Evolutionary conservation across 2,888 invertebrate genomes (phyloP), one percentile per base, ranked within the genome.

Genomic region (Drosophila hamatofila): DNA sequence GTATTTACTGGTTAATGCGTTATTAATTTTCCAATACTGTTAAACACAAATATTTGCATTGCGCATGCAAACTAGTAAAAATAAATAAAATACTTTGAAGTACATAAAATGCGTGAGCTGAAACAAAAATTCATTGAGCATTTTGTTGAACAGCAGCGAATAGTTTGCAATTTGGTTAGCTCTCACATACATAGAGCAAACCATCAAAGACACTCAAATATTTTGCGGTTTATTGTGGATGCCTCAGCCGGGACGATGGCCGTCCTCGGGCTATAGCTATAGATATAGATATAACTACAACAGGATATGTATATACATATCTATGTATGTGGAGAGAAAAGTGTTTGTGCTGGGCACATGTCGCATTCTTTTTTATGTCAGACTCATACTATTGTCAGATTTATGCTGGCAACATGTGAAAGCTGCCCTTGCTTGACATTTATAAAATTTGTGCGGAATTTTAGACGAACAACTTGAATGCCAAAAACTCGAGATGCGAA

Each of bases 201-300:
- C 89, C 89, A 89, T 88, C 84, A 81, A 91, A 88, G 89, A 90
- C 90, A 90, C 88, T 90, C 85, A 80, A 80, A 71, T 80, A 91
- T 90, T 89, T 89, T 89, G 89, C 75, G 89, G 89, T 91, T 83
- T 88, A 65, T 64, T 55, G 42, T 68, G 72, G 75, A 81, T 83
- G 71, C 75, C 69, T 54, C 35, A 35, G 59, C 39, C 33, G 55
- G 65, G 73, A 49, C 39, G 30, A 3, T 49, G 49, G 44, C 23
- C 23, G 44, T 27, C 21, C 56, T 12, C 14, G 65, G 61, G 67
- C 33, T 12, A 35, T 12, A 41, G 59, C 62, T 11, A 21, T n/a
- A n/a, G n/a, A n/a, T n/a, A n/a, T n/a, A n/a, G n/a, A 49, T 33
- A 21, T 48, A 16, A 48, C 39, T 33, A n/a, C 55, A 60, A 68